Percentiles rank a stretch among this genome's conserved stretches.
These are phyloP conservation scores for Mixornis gularis DNA, from an alignment of 2,113 vertebrate genomes.

Conservation along the genomic window DNA sequence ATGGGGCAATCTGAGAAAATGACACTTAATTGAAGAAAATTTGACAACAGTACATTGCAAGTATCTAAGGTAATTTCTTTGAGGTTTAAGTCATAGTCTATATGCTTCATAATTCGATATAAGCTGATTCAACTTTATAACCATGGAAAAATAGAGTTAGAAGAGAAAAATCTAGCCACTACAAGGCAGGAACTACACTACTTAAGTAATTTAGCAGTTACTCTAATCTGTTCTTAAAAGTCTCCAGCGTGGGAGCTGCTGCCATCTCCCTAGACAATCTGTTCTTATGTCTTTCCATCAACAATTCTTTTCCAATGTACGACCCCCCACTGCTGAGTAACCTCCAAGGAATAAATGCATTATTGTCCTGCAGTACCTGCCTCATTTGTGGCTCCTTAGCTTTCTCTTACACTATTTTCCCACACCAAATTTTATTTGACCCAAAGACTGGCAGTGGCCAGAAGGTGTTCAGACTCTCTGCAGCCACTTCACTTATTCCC, in stretches of 20 bases:
- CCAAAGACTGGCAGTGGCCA: not conserved
- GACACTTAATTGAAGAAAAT: not conserved
- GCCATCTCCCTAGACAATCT: not conserved
- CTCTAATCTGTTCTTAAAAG: slow-evolving; percentile 26
- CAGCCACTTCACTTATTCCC: not conserved
- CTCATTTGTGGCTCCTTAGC: not conserved
- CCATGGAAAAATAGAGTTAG: not conserved
- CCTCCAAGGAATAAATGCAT: not conserved
- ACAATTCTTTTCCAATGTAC: not conserved
- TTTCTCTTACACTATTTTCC: not conserved
- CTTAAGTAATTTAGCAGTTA: slow-evolving; percentile 24
- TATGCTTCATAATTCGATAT: not conserved
- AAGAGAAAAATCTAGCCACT: slow-evolving; percentile 6
- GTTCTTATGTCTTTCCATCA: slow-evolving; percentile 1
- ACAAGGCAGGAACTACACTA: not conserved
- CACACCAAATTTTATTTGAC: not conserved
- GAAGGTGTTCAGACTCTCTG: not conserved
- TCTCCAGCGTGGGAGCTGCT: slow-evolving; percentile 4
- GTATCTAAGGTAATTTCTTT: not conserved
- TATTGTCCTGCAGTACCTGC: not conserved
- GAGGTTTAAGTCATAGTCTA: not conserved
- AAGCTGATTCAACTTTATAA: not conserved
- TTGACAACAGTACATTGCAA: not conserved
- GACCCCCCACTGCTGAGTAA: not conserved
- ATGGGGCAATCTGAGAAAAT: not conserved